Base-by-base conservation (phyloP, 2,888 invertebrate species). In the Drosophila meridionalis region DNA sequence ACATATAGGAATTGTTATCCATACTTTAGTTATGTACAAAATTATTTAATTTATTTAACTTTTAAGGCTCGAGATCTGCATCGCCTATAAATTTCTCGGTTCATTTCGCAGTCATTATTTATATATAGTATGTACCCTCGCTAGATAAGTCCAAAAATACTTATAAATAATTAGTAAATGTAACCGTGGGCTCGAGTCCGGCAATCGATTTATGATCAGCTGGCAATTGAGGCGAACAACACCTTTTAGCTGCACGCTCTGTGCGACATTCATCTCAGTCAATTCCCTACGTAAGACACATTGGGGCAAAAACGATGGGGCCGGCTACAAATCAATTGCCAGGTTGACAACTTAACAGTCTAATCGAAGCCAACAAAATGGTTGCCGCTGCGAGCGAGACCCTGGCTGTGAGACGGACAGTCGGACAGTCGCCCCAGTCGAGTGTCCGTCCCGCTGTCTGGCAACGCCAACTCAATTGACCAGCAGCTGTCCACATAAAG, bases 261-360 rank as follows among this genome's bases (percentile, higher is more conserved):
- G 62, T 82, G 82, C 69, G 76, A 76, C 86, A 85, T 83, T 85
- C 60, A 82, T 78, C 76, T 72, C 40, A 67, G 66, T 61, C 34
- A 59, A 60, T 63, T 76, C 73, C 60, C 76, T 64, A 62, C 45
- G 36, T 58, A 48, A 63, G 64, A 58, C 45, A 70, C 38, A 69
- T 69, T 71, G 57, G 55, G 57, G 50, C 61, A 40, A 61, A 67
- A 64, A 58, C 56, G 73, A 64, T 62, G 56, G 65, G 70, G 48
- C 59, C 30, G 74, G 81, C 90, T 79, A 91, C 90, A 91, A 91
- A 91, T 91, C 90, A 91, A 90, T 91, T 91, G 52, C 81, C 80
- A 85, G 78, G 73, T 80, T 90, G 91, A 91, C 91, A 91, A 90
- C 88, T 89, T 83, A 91, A 90, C 89, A 90, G 90, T 89, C 90